Evolutionary conservation across 2,113 vertebrate species (phyloP), one percentile per base, ranked within the genome.

Genomic region (human (Homo sapiens)): DNA sequence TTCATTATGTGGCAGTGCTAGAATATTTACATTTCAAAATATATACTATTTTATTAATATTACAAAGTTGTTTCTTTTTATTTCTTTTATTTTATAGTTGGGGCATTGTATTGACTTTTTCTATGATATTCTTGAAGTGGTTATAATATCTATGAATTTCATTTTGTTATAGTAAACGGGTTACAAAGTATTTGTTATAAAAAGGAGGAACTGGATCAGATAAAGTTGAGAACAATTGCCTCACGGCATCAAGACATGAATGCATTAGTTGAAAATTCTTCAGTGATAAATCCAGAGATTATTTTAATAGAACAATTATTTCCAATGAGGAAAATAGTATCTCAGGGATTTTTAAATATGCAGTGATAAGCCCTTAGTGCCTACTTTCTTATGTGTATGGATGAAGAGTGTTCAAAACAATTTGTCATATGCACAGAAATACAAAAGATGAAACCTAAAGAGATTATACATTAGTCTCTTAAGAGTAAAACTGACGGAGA

Each of bases 361-460:
- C 20, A 1, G 18, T 73, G 95, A 85, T 3, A 16, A 98, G 61
- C 78, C 75, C 66, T 78, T 45, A 81, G 83, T 94, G 93, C 80
- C 92, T 96, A 89, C 73, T 70, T 96, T 97, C 96, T 97, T 93
- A 84, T 89, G 22, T 92, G 93, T 57, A 72, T 91, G 85, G 97
- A 95, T 97, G 92, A 95, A 95, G 66, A 95, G 23, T 89, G 59
- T 97, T 97, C 90, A 97, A 97, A 98, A 98, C 98, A 98, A 98
- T 97, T 98, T 98, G 97, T 96, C 96, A 93, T 95, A 98, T 97
- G 48, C 84, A 96, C 52, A 95, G 96, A 98, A 97, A 97, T 96
- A 97, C 96, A 98, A 98, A 98, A 96, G 96, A 98, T 93, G 92
- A 98, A 97, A 88, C 78, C 96, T 96, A 93, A 97, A 97, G 91